Base-by-base conservation (phyloP, 2,888 invertebrate species). In the Galerucella pusilla region DNA sequence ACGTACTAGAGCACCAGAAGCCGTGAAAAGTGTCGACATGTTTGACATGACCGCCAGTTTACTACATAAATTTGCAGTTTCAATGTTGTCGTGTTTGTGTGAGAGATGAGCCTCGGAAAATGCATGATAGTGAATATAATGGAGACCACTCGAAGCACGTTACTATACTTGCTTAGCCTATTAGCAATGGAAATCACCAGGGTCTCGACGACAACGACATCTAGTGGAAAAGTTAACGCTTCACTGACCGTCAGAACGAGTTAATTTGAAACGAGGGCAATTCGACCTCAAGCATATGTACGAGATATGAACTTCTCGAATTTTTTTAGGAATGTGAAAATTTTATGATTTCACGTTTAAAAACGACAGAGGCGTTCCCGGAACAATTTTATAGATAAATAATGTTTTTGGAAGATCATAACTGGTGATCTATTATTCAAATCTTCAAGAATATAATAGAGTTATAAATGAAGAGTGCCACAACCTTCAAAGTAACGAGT, bases 171-270 rank as follows among this genome's bases (percentile, higher is more conserved):
- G 73, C 71, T 72, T 66, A 70, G 73, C 72, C 77, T 77, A 81
- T 81, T 81, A 79, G 81, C 79, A 80, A 78, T 81, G 81, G 81
- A 78, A 79, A 80, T 81, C 76, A 61, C 65, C 49, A 16, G 45
- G 71, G 64, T 72, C 45, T 65, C 65, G 49, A 66, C 73, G 73
- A 52, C 71, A 54, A 20, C 59, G 66, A 16, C 46, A 54, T 52
- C 57, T 54, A 45, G 54, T 46, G 68, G 71, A 75, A 70, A 35
- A 73, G 66, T 74, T 64, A 73, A 70, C 71, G 73, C 71, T 71
- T 64, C 20, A 61, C 42, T 71, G 57, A 25, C 60, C 54, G 52
- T 20, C 42, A 57, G 67, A 66, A 59, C 61, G 71, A 67, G 57
- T 64, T 59, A 16, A 69, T 69, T 64, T 65, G 57, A 25, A 54